Evolutionary conservation across 2,888 invertebrate genomes (phyloP).

Genomic region (Amblyjoppa fuscipennis): DNA sequence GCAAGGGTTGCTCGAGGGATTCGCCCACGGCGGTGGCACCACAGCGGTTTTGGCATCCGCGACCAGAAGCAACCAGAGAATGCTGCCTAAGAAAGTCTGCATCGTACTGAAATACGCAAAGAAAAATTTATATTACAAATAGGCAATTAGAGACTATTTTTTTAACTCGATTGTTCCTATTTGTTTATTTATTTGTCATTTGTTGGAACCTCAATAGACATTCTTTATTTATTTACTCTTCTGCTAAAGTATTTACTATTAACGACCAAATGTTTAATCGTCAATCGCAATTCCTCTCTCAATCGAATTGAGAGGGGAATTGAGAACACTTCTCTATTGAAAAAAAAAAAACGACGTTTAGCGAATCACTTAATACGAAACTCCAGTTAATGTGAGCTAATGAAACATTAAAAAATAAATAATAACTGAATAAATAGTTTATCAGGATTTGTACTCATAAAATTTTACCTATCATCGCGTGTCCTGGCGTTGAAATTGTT

Average conservation of each 20-base stretch:
- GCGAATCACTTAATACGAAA: neutral
- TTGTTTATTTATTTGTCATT: neutral
- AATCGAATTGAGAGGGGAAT: no score
- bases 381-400: neutral
- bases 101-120: conserved; percentile 74
- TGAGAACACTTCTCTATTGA: neutral
- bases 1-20: conserved; percentile 93
- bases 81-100: conserved; percentile 69
- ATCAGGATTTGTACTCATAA: neutral
- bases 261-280: neutral
- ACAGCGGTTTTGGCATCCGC: conserved; percentile 87
- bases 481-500: neutral
- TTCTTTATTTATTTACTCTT: neutral
- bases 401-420: neutral
- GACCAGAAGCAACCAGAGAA: conserved; percentile 75
- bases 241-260: neutral
- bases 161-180: neutral
- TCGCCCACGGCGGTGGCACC: conserved; percentile 94
- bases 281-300: neutral
- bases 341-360: neutral
- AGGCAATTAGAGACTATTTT: neutral
- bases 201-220: neutral
- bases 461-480: conserved; percentile 50
- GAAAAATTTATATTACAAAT: neutral
- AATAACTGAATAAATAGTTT: neutral